A percentile compares a stretch with the other conserved stretches of the same genome.
phyloP scores from a whole-genome alignment of 2,113 vertebrate species.

The Lagenorhynchus albirostris region DNA sequence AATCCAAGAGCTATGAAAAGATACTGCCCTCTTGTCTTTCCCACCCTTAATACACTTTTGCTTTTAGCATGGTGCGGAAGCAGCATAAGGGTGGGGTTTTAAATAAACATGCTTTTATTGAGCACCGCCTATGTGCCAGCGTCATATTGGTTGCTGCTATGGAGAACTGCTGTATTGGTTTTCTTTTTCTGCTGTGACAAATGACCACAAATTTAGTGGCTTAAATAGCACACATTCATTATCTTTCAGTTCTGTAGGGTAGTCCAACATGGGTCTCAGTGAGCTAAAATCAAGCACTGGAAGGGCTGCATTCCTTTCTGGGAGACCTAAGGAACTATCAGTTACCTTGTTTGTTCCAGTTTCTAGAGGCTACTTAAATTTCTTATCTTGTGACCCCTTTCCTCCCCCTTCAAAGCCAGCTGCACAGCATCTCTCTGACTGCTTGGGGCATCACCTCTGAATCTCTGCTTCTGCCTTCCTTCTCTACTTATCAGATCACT shows the following conservation, averaged over 20 bases:
- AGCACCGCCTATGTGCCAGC: not conserved
- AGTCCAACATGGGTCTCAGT: not conserved
- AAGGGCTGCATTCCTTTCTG: not conserved
- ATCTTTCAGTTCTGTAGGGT: not conserved
- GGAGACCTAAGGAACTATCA: not conserved
- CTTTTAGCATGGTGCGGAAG: not conserved
- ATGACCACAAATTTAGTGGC: not conserved
- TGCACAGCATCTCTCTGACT: not conserved
- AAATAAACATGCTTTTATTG: not conserved
- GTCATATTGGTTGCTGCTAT: not conserved
- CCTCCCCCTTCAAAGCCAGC: not conserved
- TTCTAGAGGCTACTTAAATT: not conserved
- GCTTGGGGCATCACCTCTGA: not conserved
- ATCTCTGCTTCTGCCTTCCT: not conserved
- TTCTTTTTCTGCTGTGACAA: not conserved
- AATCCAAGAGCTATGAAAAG: not conserved
- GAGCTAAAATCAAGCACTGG: not conserved
- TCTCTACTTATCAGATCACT: not conserved
- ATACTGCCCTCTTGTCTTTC: not conserved
- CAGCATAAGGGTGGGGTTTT: not conserved
- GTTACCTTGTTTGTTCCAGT: not conserved
- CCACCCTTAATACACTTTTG: not conserved
- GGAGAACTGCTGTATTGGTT: fast-evolving
- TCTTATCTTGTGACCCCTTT: not conserved
- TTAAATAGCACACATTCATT: not conserved